Evolutionary conservation across 2,888 invertebrate species (phyloP), one percentile per base, ranked within the genome.

Genomic region (Macrophya annulata): DNA sequence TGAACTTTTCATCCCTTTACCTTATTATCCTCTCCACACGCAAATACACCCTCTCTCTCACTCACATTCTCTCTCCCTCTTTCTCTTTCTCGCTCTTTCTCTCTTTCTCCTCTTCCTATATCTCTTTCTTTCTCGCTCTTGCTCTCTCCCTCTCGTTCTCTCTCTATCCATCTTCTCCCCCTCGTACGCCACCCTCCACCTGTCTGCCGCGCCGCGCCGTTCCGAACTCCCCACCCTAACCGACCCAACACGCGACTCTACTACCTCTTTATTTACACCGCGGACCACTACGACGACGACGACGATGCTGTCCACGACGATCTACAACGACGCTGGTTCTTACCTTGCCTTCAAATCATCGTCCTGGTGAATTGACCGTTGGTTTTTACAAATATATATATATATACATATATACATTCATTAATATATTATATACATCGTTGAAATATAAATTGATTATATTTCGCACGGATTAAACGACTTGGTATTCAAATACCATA

Each of bases 191-290:
- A 84, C 72, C 71, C 84, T 45, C 68, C 85, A 84, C 72, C 71
- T 62, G 82, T 87, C 86, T 86, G 74, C 83, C 85, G 84, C 76
- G 86, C 45, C 85, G 85, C 71, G 65, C 65, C 84, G 76, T 62
- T 48, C 76, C 82, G 68, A 71, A 85, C 86, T 85, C 87, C 87
- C 79, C 87, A 65, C 83, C 84, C 71, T 71, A 62, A 86, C 79
- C 82, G 74, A 84, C 85, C 85, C 87, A 86, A 87, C 91, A 90
- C 92, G 90, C 91, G 91, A 89, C 83, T 68, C 81, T 55, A 55
- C 55, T 48, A 45, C 89, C 88, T 89, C 91, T 90, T 90, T 91
- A 90, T 92, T 91, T 91, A 91, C 90, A 89, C 89, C 87, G 87
- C 88, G 89, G 90, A 86, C 85, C 79, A 55, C 85, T 86, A 86